phyloP scores from a whole-genome alignment of 2,888 invertebrate genomes.

The Kryphioiulus occultus region DNA sequence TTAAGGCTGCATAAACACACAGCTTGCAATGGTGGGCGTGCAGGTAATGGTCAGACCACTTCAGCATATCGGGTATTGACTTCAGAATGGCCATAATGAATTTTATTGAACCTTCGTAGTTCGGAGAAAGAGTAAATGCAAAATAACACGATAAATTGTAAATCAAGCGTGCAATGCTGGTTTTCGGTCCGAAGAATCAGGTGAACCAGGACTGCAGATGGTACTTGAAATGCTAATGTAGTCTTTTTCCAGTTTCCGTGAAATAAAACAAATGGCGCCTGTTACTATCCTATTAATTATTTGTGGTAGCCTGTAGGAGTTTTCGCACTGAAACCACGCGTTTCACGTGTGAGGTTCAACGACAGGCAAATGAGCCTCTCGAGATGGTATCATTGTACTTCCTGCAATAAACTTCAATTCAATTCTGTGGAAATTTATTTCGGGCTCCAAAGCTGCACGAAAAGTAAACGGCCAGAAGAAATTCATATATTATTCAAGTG shows the following conservation, averaged over 20 bases:
- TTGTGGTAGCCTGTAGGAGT: not conserved
- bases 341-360: not conserved
- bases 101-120: not conserved
- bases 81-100: not conserved
- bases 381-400: not conserved
- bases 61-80: not conserved
- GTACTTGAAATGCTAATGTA: not conserved
- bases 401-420: not conserved
- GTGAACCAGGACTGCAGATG: not conserved
- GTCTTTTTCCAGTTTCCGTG: constrained; percentile 71
- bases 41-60: no score
- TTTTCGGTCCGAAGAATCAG: not conserved
- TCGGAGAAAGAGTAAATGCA: not conserved
- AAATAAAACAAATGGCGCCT: not conserved
- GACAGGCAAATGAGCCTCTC: not conserved
- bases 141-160: not conserved
- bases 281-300: constrained; percentile 7
- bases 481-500: not conserved
- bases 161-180: not conserved
- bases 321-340: not conserved
- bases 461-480: not conserved
- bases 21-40: no score
- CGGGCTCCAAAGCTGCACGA: not conserved
- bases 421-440: not conserved
- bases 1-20: no score